A percentile compares a stretch with the other conserved stretches of the same genome.
Evolutionary conservation across 2,888 invertebrate genomes (phyloP).

Genomic region (Dinocampus coccinellae): DNA sequence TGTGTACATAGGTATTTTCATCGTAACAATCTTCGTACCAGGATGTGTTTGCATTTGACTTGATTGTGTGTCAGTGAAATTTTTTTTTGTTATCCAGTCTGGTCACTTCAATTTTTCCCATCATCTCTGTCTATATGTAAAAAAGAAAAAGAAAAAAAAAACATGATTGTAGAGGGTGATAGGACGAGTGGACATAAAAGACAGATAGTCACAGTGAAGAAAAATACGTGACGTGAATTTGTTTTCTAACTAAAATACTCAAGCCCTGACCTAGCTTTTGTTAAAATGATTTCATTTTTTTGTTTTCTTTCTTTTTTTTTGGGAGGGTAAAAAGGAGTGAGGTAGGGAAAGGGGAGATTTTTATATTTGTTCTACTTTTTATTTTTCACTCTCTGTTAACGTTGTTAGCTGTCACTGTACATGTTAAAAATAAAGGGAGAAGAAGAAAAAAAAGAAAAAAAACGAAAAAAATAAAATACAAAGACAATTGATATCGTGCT

Average conservation of each 20-base stretch:
- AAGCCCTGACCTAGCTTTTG: slow-evolving; percentile 36
- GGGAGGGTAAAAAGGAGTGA: no score
- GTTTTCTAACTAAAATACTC: slow-evolving; percentile 33
- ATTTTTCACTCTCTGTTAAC: not conserved
- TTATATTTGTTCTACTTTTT: not conserved
- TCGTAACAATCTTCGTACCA: not conserved
- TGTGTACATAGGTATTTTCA: not conserved
- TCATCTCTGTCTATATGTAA: slow-evolving; percentile 17
- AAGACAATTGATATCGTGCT: no score
- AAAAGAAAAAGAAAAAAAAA: no score
- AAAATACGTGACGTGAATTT: slow-evolving; percentile 49
- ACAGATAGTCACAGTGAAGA: slow-evolving; percentile 43
- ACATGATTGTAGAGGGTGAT: no score
- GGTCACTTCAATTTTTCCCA: slow-evolving; percentile 41
- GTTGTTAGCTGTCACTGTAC: not conserved
- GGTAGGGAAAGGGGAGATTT: no score
- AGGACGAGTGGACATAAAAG: slow-evolving; percentile 47
- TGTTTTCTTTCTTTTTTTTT: not conserved
- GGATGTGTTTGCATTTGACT: not conserved
- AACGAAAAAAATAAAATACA: no score
- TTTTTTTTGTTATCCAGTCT: slow-evolving; percentile 40
- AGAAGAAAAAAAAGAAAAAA: not conserved
- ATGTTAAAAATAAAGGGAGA: not conserved
- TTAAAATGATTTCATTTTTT: not conserved
- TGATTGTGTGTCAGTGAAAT: slow-evolving; percentile 35